Conservation (phyloP, 2,888 invertebrate species). For the Nasonovia ribisnigri region DNA sequence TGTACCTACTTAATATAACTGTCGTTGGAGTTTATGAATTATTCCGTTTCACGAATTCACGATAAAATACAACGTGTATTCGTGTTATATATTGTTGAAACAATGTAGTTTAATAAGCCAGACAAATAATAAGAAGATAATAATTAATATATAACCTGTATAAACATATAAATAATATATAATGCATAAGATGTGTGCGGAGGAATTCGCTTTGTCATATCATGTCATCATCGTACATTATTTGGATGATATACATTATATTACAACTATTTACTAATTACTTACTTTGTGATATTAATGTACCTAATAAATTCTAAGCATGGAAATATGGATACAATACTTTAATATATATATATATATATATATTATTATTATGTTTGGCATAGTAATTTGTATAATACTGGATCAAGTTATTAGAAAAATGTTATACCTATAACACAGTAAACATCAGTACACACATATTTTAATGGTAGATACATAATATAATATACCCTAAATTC, state of each 20-base stretch:
- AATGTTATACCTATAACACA: background rate
- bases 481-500: background rate
- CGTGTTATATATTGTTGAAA: background rate
- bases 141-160: background rate
- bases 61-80: background rate
- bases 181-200: background rate
- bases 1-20: background rate
- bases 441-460: background rate
- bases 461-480: background rate
- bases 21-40: background rate
- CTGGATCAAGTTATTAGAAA: background rate
- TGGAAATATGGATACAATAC: background rate
- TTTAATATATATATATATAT: background rate
- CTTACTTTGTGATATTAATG: background rate
- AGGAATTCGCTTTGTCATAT: background rate
- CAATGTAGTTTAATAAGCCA: background rate
- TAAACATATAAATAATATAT: background rate
- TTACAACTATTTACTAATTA: background rate
- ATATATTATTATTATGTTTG: background rate
- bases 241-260: background rate
- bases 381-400: too few species aligned
- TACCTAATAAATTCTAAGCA: background rate
- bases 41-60: background rate
- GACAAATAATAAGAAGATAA: background rate
- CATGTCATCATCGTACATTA: background rate